Evolutionary conservation across 2,888 invertebrate species (phyloP).

Genomic region (Lycocerus yunnanus): DNA sequence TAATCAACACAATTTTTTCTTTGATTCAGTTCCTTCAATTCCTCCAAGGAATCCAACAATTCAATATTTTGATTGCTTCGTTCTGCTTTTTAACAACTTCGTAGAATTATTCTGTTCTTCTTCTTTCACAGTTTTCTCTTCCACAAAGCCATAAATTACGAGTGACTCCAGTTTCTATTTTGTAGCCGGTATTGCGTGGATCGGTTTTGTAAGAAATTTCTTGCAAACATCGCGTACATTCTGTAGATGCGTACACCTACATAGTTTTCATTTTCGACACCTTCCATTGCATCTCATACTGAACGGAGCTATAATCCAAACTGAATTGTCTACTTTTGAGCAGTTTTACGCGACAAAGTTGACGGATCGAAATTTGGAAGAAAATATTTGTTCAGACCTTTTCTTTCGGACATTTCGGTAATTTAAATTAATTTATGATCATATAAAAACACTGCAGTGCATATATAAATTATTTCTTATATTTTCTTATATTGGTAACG

Average conservation of each 20-base stretch:
- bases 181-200: constrained; percentile 96
- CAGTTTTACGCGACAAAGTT: constrained; percentile 93
- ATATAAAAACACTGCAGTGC: not conserved
- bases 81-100: constrained; percentile 96
- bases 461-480: not conserved
- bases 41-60: constrained; percentile 90
- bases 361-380: constrained; percentile 99
- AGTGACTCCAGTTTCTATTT: constrained; percentile 97
- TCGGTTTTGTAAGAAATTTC: constrained; percentile 99
- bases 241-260: constrained; percentile 95
- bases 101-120: constrained; percentile 98
- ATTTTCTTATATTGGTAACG: no score
- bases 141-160: constrained; percentile 96
- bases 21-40: constrained; percentile 90
- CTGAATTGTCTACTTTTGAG: constrained; percentile 96
- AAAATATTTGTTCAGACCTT: constrained; percentile 98
- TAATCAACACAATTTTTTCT: constrained; percentile 88
- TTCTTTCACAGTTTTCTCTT: constrained; percentile 89
- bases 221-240: constrained; percentile 93
- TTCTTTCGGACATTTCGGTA: constrained; percentile 79
- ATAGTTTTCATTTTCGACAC: constrained; percentile 96
- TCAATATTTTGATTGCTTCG: constrained; percentile 96
- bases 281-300: constrained; percentile 99
- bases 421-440: not conserved
- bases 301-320: constrained; percentile 99